Evolutionary conservation across 2,888 invertebrate species (phyloP).

Genomic region (Metalampra italica): DNA sequence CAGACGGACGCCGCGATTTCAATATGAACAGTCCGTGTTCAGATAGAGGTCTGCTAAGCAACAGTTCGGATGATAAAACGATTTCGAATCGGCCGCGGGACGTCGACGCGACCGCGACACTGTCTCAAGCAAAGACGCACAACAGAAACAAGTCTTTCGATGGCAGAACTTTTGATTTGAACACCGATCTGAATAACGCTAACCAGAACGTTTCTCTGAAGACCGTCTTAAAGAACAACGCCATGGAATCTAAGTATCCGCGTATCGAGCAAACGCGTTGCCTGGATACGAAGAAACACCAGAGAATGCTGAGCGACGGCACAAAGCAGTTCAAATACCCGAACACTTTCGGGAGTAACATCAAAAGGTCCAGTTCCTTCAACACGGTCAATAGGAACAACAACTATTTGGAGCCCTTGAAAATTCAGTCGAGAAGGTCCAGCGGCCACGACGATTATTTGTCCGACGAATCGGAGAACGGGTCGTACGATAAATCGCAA

Average conservation of each 20-base stretch:
- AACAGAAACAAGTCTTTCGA: constrained; percentile 76
- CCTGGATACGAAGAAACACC: constrained; percentile 58
- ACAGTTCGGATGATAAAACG: constrained; percentile 72
- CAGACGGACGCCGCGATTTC: constrained; percentile 42
- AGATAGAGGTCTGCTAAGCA: constrained; percentile 50
- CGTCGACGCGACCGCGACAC: constrained; percentile 56
- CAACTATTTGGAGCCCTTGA: constrained; percentile 50
- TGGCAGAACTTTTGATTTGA: constrained; percentile 55
- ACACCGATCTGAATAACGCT: constrained; percentile 58
- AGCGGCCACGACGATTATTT: constrained; percentile 50
- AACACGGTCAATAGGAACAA: constrained; percentile 71
- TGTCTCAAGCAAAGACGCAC: constrained; percentile 74
- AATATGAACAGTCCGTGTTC: constrained; percentile 71
- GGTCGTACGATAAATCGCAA: constrained; percentile 54
- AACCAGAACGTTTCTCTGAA: constrained; percentile 57
- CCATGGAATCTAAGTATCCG: constrained; percentile 51
- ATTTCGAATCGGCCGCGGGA: constrained; percentile 58
- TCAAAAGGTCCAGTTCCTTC: constrained; percentile 84
- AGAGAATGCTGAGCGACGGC: constrained; percentile 48
- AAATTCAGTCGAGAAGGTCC: constrained; percentile 45
- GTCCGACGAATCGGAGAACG: constrained; percentile 69
- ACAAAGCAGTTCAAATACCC: constrained; percentile 37
- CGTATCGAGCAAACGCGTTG: constrained; percentile 68
- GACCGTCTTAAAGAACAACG: constrained; percentile 66
- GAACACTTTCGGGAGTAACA: constrained; percentile 59